Evolutionary conservation across 64 coral and sea anemone genomes (phyloP).

Genomic region (Pocillopora verrucosa): DNA sequence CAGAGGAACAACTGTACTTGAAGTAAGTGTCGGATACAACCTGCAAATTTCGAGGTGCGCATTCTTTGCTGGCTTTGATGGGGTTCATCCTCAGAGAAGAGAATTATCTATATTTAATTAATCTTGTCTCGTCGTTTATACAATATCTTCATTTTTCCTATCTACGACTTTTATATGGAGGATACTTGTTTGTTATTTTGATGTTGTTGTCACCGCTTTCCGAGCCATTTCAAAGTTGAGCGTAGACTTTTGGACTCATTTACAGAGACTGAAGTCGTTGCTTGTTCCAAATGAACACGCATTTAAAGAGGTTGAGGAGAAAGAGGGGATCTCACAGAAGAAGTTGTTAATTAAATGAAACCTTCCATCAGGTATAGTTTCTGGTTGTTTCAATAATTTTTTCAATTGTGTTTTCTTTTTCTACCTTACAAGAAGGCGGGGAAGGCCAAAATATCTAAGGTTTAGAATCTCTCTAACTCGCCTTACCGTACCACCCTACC

Average conservation of each 20-base stretch:
- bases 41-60: background rate
- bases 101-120: too few relatives aligned
- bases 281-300: constrained; percentile 22
- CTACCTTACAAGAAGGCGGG: background rate
- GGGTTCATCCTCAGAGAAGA: too few relatives aligned
- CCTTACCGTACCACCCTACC: too few relatives aligned
- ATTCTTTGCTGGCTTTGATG: background rate
- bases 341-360: constrained; percentile 31
- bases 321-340: constrained; percentile 37
- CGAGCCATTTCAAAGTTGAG: too few relatives aligned
- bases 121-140: too few relatives aligned
- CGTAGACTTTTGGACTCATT: background rate
- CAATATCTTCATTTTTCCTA: too few relatives aligned
- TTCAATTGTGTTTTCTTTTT: background rate
- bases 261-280: constrained; percentile 27
- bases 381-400: background rate
- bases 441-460: too few relatives aligned
- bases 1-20: background rate
- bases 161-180: too few relatives aligned
- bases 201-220: too few relatives aligned
- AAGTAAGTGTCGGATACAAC: background rate
- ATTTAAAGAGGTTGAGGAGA: constrained; percentile 50
- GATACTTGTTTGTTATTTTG: too few relatives aligned
- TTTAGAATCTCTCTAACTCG: too few relatives aligned
- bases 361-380: background rate